Conservation (phyloP, 2,797 vertebrate genomes). For the Natrix natrix region DNA sequence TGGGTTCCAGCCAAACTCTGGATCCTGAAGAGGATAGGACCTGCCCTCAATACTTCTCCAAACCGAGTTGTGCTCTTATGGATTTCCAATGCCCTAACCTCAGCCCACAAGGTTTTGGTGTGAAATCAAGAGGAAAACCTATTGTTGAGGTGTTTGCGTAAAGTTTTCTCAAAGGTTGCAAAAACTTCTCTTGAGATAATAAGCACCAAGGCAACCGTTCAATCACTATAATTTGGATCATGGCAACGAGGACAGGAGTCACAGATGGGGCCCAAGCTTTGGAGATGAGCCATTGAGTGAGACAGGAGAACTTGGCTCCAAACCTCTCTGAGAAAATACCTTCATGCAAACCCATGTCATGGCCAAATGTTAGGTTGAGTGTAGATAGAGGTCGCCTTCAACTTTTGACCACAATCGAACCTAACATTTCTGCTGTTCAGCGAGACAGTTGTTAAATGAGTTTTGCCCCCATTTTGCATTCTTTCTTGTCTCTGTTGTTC, state of each 20-base stretch:
- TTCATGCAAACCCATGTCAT: neutral
- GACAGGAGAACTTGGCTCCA: neutral
- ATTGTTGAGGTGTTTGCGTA: neutral
- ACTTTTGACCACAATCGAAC: too few species aligned
- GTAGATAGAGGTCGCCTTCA: too few species aligned
- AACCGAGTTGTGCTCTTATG: neutral
- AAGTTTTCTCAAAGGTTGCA: neutral
- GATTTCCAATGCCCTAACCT: neutral
- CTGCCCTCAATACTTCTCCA: neutral
- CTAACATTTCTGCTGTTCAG: too few species aligned
- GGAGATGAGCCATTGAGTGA: neutral
- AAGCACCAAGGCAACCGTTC: neutral
- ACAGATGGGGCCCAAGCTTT: neutral
- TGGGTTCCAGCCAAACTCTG: neutral
- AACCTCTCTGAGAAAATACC: neutral
- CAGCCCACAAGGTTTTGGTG: neutral
- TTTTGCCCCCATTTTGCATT: too few species aligned
- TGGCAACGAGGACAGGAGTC: neutral
- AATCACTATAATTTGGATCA: neutral
- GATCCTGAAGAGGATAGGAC: neutral
- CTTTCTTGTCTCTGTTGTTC: too few species aligned
- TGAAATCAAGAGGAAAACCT: neutral
- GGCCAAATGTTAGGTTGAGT: neutral
- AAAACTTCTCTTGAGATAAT: neutral
- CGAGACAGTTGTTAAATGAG: too few species aligned